Base-by-base conservation (phyloP, 2,797 vertebrate genomes). In the Lindbergichthys nudifrons region DNA sequence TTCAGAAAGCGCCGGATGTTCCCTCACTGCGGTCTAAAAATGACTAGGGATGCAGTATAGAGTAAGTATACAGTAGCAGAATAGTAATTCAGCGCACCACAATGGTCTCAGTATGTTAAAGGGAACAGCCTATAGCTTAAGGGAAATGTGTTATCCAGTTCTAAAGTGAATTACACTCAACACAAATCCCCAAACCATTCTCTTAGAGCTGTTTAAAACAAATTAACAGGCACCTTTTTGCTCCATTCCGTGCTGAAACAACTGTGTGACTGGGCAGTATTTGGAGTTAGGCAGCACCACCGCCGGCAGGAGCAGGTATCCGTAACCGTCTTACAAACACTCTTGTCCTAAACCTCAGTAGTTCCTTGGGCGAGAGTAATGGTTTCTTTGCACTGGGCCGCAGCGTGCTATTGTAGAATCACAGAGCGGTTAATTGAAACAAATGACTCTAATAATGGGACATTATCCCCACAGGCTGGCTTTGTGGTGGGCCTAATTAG, bases 351-450 rank as follows among this genome's bases (percentile, higher is more conserved):
- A 87, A 91, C 84, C 85, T 88, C 86, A 82, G 77, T 52, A 86
- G 82, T 81, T 93, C 89, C 84, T 88, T 86, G 96, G 95, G 96
- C 94, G 95, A 96, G 96, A 97, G 95, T 97, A 97, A 98, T 97
- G 95, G 96, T 95, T 95, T 92, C 93, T 94, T 95, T 93, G 90
- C 94, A 92, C 96, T 95, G 96, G 97, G 97, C 96, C 95, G 96
- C 94, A 93, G 95, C 62, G 94, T 96, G 97, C 96, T 98, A 95
- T 95, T 97, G 97, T 98, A 97, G 96, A 98, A 98, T 96, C 97
- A 98, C 97, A 94, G 95, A 97, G 97, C 96, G 95, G 96, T 98
- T 99, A 98, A 99, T 99, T 98, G 97, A 98, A 99, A 99, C 98
- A 98, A 99, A 99, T 96, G 97, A 97, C 96, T 96, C 96, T 98